A percentile compares a stretch with the other conserved stretches of the same genome.
These are phyloP conservation scores for Agrotis segetum DNA, from an alignment of 2,888 invertebrate genomes.

Conservation along the genomic window DNA sequence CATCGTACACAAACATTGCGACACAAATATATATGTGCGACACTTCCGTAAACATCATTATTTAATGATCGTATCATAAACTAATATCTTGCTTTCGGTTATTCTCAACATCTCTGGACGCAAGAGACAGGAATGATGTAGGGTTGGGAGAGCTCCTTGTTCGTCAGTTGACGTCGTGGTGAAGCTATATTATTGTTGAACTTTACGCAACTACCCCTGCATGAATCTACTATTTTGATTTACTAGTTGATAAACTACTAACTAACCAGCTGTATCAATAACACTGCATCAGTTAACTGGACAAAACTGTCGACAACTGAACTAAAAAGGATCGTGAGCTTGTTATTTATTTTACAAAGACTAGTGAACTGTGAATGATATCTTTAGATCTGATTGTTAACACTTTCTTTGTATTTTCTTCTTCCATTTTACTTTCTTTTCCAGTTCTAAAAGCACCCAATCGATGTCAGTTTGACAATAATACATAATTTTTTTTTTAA, in stretches of 20 bases:
- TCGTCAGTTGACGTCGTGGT: no score
- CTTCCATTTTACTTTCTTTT: neutral
- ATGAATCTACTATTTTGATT: neutral
- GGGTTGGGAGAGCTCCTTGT: no score
- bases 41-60: slow-evolving; percentile 27
- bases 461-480: neutral
- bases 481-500: no score
- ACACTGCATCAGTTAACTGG: neutral
- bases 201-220: no score
- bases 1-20: slow-evolving; percentile 50
- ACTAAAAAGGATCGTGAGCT: slow-evolving; percentile 8
- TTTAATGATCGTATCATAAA: neutral
- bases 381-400: slow-evolving; percentile 3
- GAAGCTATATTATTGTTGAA: no score
- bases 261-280: slow-evolving; percentile 14
- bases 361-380: neutral
- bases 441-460: neutral
- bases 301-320: slow-evolving; percentile 4
- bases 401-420: neutral
- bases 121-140: no score
- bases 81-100: neutral
- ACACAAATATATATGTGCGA: neutral
- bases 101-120: neutral
- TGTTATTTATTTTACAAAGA: neutral
- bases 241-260: neutral